Percentiles rank a stretch among this genome's conserved stretches.
These are phyloP conservation scores for Stenopsyche tienmushanensis DNA, from an alignment of 1,140 invertebrate genomes.

Conservation along the genomic window DNA sequence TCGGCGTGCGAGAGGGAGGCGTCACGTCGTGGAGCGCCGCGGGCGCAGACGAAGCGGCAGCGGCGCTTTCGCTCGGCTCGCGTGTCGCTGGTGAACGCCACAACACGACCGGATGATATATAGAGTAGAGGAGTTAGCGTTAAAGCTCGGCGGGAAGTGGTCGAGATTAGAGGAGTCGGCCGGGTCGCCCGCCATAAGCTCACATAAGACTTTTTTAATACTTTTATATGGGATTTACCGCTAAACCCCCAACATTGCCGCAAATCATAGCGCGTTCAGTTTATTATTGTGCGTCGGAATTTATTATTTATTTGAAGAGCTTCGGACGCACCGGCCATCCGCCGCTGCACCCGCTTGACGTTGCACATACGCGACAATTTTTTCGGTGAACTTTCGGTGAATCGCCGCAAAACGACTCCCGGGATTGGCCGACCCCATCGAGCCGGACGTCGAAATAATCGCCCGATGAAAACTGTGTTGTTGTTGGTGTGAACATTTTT, in stretches of 20 bases:
- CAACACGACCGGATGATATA: slow-evolving; percentile 58
- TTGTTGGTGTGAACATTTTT: too few species aligned
- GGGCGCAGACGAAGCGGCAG: neutral
- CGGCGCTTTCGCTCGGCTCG: slow-evolving; percentile 38
- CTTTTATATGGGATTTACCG: slow-evolving; percentile 42
- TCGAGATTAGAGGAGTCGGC: slow-evolving; percentile 61
- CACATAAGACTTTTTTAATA: slow-evolving; percentile 43
- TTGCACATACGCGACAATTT: neutral
- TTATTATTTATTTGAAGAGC: slow-evolving; percentile 38
- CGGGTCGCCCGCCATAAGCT: slow-evolving; percentile 37
- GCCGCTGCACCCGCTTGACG: slow-evolving; percentile 14
- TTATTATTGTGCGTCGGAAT: slow-evolving; percentile 36
- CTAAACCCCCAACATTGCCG: slow-evolving; percentile 35
- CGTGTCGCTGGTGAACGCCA: slow-evolving; percentile 20
- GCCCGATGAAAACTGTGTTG: slow-evolving; percentile 3
- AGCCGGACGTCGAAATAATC: too few species aligned
- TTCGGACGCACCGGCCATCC: slow-evolving; percentile 23
- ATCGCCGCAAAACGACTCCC: too few species aligned
- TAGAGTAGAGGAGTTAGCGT: slow-evolving; percentile 67
- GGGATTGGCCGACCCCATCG: too few species aligned
- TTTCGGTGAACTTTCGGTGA: too few species aligned
- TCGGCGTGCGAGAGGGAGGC: neutral
- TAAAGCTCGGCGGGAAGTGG: slow-evolving; percentile 68
- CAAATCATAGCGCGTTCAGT: slow-evolving; percentile 39
- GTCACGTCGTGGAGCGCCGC: neutral